Evolutionary conservation across 2,888 invertebrate species (phyloP), one percentile per base, ranked within the genome.

Genomic region (Drosophila acutilabella): DNA sequence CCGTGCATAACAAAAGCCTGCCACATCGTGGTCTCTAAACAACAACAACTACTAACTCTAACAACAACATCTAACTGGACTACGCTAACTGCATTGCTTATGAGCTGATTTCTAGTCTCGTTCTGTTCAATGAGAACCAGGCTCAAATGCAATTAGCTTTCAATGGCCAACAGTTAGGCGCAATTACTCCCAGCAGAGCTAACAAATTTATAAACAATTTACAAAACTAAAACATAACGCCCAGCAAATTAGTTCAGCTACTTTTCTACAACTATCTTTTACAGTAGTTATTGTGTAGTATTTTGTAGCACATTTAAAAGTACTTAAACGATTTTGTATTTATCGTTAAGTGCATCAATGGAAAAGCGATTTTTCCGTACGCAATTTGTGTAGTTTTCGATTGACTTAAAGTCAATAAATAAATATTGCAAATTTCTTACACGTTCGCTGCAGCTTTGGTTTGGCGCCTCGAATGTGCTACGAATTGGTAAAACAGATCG

Each of bases 401-500:
- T 40, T 40, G 64, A 47, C 52, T 42, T 18, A 33, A 65, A 64
- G 50, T 64, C 30, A 50, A 36, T 36, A 36, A 36, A 44, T 11
- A 65, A 61, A 45, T 75, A 18, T 42, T 78, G 78, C 69, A 47
- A 58, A 80, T 80, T 79, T 79, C 75, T 71, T 62, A 82, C 82
- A 81, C 78, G 84, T 79, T 81, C 69, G 67, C 52, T 53, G 68
- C 54, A 56, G 62, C 59, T 80, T 80, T 74, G 64, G 71, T 83
- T 83, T 77, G 74, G 88, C 89, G 90, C 90, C 89, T 80, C 54
- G 80, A 89, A 88, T 84, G 88, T 85, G 89, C 82, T 57, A 81
- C 85, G 78, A 85, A 90, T 90, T 89, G 88, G 81, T 85, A 82
- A 90, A 87, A 85, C 78, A 87, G 91, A 90, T 90, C 90, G 90